Evolutionary conservation across 2,888 invertebrate genomes (phyloP), one percentile per base, ranked within the genome.

Genomic region (Nephrotoma guestfalica): DNA sequence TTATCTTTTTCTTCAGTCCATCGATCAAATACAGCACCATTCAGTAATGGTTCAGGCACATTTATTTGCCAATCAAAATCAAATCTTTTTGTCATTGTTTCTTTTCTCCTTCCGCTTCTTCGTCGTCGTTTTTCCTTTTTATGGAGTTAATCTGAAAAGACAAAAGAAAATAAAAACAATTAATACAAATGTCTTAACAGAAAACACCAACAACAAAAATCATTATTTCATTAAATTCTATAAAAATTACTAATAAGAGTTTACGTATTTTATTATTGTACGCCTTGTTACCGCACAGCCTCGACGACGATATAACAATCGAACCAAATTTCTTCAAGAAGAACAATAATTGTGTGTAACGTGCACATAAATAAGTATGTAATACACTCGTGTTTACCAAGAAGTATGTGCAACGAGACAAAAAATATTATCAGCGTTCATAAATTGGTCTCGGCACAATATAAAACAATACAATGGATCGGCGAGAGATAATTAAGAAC

Each of bases 1-100:
- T 96, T 96, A 91, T 98, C 98, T 91, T 97, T 97, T 90, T 98
- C 98, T 92, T 99, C 99, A 87, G 98, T 97, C 98, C 99, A 99
- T 89, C 99, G 94, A 93, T 99, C 99, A 92, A 99, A 98, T 86
- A 95, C 93, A 89, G 96, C 96, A 87, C 99, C 99, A 90, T 94
- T 93, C 86, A 95, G 93, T 47, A 92, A 88, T 84, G 95, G 94
- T 90, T 97, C 96, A 85, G 99, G 99, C 89, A 99, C 97, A 87
- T 96, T 95, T 90, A 97, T 96, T 92, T 96, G 97, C 99, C 99
- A 99, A 93, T 97, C 96, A 93, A 99, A 99, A 91, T 99, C 99
- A 93, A 98, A 99, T 92, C 96, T 97, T 93, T 99, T 99, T 90
- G 99, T 99, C 98, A 98, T 98, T 88, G 90, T 90, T 85, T 71